Evolutionary conservation across 2,888 invertebrate genomes (phyloP), one percentile per base, ranked within the genome.

Genomic region (Loripinus fragilis): DNA sequence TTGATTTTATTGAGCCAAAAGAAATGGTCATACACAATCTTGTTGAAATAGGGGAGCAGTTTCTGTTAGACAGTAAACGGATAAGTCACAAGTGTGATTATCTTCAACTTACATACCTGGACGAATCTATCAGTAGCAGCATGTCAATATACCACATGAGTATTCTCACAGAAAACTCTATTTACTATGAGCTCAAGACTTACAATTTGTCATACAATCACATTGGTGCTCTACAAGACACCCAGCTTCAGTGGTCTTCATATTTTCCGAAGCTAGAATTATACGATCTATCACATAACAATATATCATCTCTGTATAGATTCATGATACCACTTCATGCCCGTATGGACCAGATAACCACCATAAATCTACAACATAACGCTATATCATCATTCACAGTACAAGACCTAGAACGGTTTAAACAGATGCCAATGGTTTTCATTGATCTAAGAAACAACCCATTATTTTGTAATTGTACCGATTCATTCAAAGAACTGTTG

Each of bases 391-490:
- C 65, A 17, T 67, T 90, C n/a, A 79, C 72, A 2, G 72, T 76
- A 15, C 68, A 79, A 12, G 81, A 88, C 20, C 35, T 90, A 0
- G 78, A 84, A 12, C 70, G 81, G 8, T 81, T 87, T 64, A 71
- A 72, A 30, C 10, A 65, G 15, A 78, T 88, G 68, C 79, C 82
- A 23, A 83, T 85, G n/a, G 74, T 88, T 55, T 80, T 82, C 41
- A 78, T 89, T 12, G 88, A 90, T 50, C 76, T 89, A 0, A 71
- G 84, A 48, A 80, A 87, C 66, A 90, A 90, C 69, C 87, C 86
- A 0, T 80, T 90, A 10, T 71, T 83, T 71, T 90, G 90, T 68
- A 76, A 70, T n/a, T 90, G 90, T 45, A 78, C 67, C n/a, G 80
- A 76, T 17, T 72, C 52, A 38, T 60, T 80, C 28, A 70, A 73